Percentiles rank a stretch among this genome's conserved stretches.
phyloP scores from a whole-genome alignment of 2,888 invertebrate genomes.

The Cryptosula pallasiana region DNA sequence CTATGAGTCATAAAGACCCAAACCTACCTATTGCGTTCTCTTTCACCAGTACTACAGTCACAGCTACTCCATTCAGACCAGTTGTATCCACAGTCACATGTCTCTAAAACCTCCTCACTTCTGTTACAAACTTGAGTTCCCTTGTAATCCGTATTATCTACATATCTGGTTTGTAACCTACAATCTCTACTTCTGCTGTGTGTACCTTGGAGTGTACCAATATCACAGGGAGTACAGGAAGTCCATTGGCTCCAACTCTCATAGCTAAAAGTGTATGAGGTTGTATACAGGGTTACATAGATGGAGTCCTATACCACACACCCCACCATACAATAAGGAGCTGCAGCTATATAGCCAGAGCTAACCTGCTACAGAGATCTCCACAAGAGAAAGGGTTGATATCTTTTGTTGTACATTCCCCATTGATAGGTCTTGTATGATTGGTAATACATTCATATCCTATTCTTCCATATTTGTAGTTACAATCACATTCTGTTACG shows the following conservation, averaged over 20 bases:
- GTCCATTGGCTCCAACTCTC: background rate
- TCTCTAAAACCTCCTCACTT: background rate
- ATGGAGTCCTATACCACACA: background rate
- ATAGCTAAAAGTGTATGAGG: background rate
- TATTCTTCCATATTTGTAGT: constrained; percentile 1
- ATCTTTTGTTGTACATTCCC: background rate
- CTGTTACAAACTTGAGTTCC: background rate
- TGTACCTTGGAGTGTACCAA: background rate
- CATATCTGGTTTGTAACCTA: background rate
- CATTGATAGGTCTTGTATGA: background rate
- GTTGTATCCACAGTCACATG: constrained; percentile 2
- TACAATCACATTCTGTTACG: constrained; percentile 7
- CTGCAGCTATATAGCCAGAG: too few species aligned
- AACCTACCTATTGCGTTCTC: constrained; percentile 3
- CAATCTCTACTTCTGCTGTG: constrained; percentile 11
- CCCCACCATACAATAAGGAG: too few species aligned
- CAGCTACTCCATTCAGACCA: constrained; percentile 14
- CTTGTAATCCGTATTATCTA: background rate
- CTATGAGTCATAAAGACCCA: too few species aligned
- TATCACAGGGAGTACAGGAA: constrained; percentile 13
- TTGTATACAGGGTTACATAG: too few species aligned
- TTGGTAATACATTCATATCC: background rate
- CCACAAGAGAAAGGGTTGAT: background rate
- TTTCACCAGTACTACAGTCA: constrained; percentile 16
- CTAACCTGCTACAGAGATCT: constrained; percentile 6